Evolutionary conservation across 2,113 vertebrate species (phyloP).

Genomic region (Strix aluco): DNA sequence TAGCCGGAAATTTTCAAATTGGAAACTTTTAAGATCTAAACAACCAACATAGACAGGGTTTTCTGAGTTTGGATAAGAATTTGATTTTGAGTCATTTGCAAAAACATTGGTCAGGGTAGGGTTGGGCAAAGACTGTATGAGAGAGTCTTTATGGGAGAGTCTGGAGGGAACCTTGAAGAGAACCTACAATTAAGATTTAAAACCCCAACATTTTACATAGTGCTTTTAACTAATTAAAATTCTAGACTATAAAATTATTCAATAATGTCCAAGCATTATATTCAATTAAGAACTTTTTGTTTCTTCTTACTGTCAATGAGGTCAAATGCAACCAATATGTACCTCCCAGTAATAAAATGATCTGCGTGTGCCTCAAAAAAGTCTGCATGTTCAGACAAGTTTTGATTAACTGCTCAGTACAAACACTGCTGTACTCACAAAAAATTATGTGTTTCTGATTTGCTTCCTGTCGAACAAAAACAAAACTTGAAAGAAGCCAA

Average conservation of each 20-base stretch:
- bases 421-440: not conserved
- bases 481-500: not conserved
- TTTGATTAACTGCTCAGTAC: not conserved
- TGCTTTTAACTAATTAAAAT: not conserved
- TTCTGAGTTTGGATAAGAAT: not conserved
- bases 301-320: not conserved
- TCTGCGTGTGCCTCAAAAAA: not conserved
- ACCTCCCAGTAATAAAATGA: not conserved
- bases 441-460: not conserved
- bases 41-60: not conserved
- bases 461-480: not conserved
- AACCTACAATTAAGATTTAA: not conserved
- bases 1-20: not conserved
- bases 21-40: not conserved
- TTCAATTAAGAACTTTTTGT: not conserved
- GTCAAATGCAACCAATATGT: not conserved
- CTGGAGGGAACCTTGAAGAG: not conserved
- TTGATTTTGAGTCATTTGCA: not conserved
- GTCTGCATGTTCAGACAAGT: not conserved
- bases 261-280: not conserved
- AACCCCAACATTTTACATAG: rapidly evolving
- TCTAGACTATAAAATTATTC: not conserved
- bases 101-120: not conserved
- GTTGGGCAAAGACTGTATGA: not conserved
- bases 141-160: not conserved